Evolutionary conservation across 2,797 vertebrate species (phyloP), one percentile per base, ranked within the genome.

Genomic region (Amblyopsis hoosieri): DNA sequence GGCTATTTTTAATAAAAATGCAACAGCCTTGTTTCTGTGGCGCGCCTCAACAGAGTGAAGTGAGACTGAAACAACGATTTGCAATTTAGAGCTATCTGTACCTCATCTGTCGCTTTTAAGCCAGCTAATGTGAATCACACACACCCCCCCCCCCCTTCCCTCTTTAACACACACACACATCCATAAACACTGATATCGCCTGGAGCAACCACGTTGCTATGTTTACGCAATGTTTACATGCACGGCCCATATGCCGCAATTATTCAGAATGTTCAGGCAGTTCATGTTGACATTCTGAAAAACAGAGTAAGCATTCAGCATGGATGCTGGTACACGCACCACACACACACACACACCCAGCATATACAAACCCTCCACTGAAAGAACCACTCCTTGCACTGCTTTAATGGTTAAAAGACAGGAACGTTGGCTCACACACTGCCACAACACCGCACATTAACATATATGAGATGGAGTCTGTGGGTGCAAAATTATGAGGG

Each of bases 21-120:
- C 80, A 87, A 85, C 75, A 77, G 79, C 78, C 71, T 53, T 50
- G 64, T 81, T 85, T 80, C 88, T 77, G 80, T 50, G 83, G 67
- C 83, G 86, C 79, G 80, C 74, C 79, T 79, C 75, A 54, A 66
- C 62, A 75, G 75, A 85, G 81, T 81, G 78, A 84, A 88, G 85
- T 80, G 83, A 86, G 85, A 86, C 85, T 85, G 85, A 85, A 91
- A 90, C 92, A 91, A 81, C 85, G 80, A 90, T 92, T 92, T 93
- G 86, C 89, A 88, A 91, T 93, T 92, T 91, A 78, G 85, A 81
- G 84, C 83, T 67, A 80, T 90, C 89, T 78, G 88, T 85, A 86
- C 87, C 89, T 85, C 85, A 90, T 83, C 81, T 84, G 67, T 76
- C 85, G 23, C 72, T 78, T 83, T 80, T 71, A 72, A 88, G 84